phyloP scores from a whole-genome alignment of 2,797 vertebrate species.

The Peromyscus aztecus region DNA sequence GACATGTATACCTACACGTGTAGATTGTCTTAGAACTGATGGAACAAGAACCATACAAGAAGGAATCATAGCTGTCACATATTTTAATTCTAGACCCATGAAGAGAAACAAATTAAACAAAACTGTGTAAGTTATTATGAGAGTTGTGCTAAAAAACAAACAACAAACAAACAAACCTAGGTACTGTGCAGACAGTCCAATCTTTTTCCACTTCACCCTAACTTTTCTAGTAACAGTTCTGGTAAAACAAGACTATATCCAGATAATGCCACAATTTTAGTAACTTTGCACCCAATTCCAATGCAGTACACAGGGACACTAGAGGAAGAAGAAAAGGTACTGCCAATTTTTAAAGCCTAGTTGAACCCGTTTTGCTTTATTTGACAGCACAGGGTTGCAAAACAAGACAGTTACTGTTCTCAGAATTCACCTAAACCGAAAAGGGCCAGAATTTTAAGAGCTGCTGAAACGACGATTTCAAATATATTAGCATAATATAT shows the following conservation, averaged over 20 bases:
- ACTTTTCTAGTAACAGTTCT: background rate
- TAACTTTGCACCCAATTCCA: constrained; percentile 1
- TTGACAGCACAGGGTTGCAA: background rate
- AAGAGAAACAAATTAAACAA: background rate
- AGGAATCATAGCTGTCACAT: background rate
- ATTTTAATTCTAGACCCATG: constrained; percentile 14
- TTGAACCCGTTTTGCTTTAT: constrained; percentile 22
- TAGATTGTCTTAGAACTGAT: background rate
- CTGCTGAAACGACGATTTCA: background rate
- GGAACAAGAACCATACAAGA: constrained; percentile 24
- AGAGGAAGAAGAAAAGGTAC: background rate
- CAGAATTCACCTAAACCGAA: constrained; percentile 3
- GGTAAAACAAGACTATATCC: constrained; percentile 21
- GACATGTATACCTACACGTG: background rate
- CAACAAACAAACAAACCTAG: background rate
- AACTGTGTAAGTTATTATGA: background rate
- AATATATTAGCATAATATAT: background rate
- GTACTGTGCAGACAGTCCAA: background rate
- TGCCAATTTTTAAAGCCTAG: constrained; percentile 5
- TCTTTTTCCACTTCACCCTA: background rate
- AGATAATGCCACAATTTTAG: constrained; percentile 22
- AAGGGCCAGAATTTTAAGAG: constrained; percentile 42
- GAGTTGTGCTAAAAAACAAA: background rate
- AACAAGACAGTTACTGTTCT: background rate
- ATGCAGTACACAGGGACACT: background rate